phyloP scores from a whole-genome alignment of 2,797 vertebrate genomes.

The Chaetophractus vellerosus region DNA sequence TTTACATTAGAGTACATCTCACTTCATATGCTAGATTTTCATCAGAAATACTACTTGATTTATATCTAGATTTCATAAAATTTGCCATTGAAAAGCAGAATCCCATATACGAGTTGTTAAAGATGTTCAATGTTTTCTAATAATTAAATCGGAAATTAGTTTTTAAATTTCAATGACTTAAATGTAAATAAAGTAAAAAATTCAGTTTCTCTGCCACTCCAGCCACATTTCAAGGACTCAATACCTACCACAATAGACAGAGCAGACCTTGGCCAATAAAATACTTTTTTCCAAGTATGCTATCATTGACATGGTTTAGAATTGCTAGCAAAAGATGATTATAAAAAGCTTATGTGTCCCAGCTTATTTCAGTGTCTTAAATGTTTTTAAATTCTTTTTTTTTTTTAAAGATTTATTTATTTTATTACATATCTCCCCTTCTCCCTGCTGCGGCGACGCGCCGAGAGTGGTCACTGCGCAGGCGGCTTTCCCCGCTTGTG shows the following conservation, averaged over 20 bases:
- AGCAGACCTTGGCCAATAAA: not conserved
- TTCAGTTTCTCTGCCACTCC: not conserved
- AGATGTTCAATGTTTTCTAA: not conserved
- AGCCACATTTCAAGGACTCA: not conserved
- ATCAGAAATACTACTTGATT: conserved; percentile 28
- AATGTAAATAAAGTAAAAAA: not conserved
- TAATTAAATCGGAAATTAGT: not conserved
- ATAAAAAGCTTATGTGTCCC: not conserved
- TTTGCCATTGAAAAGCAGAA: conserved; percentile 1
- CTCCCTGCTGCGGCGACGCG: too few relatives aligned
- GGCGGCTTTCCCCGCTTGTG: too few relatives aligned
- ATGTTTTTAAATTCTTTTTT: not conserved
- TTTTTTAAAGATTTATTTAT: too few relatives aligned
- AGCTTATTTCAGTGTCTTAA: not conserved
- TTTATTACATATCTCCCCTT: too few relatives aligned
- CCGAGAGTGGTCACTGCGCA: too few relatives aligned
- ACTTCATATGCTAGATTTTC: conserved; percentile 42
- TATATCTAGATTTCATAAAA: conserved; percentile 56
- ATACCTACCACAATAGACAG: not conserved
- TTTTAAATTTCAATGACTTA: conserved; percentile 36
- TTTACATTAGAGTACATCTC: not conserved
- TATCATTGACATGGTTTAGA: not conserved
- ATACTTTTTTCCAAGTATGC: not conserved
- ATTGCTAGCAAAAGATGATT: not conserved
- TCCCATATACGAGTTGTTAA: not conserved